A percentile compares a stretch with the other conserved stretches of the same genome.
phyloP scores from a whole-genome alignment of 2,113 vertebrate species.

The Trematocara stigmaticum region DNA sequence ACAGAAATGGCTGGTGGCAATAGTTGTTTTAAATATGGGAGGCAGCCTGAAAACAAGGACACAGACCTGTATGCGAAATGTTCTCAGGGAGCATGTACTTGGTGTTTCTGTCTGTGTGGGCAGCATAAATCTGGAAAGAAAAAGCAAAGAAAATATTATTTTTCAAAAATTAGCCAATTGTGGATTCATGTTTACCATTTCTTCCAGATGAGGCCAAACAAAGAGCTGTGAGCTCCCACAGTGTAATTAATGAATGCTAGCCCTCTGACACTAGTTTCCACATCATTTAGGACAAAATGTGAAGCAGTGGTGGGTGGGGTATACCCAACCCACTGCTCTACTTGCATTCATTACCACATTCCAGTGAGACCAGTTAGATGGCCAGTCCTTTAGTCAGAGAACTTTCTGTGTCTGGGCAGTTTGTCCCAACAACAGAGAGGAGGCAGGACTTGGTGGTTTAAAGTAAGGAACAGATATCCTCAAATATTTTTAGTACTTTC shows the following conservation, averaged over 20 bases:
- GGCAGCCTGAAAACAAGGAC: background rate
- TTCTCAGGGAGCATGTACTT: background rate
- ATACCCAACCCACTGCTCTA: background rate
- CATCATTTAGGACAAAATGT: background rate
- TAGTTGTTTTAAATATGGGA: background rate
- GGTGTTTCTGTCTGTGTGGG: background rate
- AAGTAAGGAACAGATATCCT: background rate
- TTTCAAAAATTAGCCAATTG: background rate
- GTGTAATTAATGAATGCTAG: background rate
- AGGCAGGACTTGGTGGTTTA: background rate
- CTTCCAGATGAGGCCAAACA: background rate
- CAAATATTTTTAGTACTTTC: constrained; percentile 24
- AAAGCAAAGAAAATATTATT: background rate
- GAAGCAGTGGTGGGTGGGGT: background rate
- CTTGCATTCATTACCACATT: constrained; percentile 1
- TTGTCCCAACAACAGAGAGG: background rate
- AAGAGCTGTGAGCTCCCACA: background rate
- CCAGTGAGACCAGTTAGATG: constrained; percentile 31
- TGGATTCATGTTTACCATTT: background rate
- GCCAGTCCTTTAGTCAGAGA: background rate
- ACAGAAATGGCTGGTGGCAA: background rate
- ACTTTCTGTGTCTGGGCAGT: background rate
- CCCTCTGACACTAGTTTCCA: background rate
- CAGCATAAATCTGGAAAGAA: background rate
- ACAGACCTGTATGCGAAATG: constrained; percentile 1